Conservation (phyloP, 2,797 vertebrate species). For the Chaetophractus vellerosus region DNA sequence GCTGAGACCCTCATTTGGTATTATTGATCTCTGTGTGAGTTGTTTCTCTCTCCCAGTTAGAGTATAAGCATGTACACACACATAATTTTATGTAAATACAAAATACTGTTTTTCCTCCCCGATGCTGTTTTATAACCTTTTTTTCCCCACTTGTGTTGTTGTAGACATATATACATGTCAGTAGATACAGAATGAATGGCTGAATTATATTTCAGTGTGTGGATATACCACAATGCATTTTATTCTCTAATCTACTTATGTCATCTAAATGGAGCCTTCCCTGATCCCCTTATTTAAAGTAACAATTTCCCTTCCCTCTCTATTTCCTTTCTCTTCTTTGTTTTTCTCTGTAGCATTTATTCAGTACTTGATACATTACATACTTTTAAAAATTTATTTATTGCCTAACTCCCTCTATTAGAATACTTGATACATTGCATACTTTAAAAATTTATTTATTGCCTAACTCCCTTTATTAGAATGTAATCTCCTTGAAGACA, state of each 20-base stretch:
- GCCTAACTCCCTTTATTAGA: no score
- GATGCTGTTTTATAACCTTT: neutral
- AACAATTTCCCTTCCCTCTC: neutral
- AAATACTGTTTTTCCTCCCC: neutral
- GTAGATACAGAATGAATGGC: conserved; percentile 34
- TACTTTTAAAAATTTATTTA: conserved; percentile 18
- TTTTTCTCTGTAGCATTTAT: conserved; percentile 57
- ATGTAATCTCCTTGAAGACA: no score
- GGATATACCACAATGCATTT: neutral
- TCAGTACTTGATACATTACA: neutral
- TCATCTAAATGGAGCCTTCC: neutral
- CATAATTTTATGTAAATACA: conserved; percentile 16
- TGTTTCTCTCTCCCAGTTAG: conserved; percentile 16
- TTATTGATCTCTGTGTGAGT: neutral
- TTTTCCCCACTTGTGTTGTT: neutral
- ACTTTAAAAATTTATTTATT: neutral
- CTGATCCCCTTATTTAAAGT: neutral
- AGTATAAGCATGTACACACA: neutral
- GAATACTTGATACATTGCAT: conserved; percentile 8
- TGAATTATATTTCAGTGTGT: conserved; percentile 36
- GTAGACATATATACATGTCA: conserved; percentile 45
- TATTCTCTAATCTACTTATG: conserved; percentile 6
- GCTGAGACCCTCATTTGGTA: neutral
- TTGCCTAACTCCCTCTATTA: no score
- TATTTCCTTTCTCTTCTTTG: neutral